phyloP scores from a whole-genome alignment of 2,888 invertebrate genomes.

The Ophraella communa region DNA sequence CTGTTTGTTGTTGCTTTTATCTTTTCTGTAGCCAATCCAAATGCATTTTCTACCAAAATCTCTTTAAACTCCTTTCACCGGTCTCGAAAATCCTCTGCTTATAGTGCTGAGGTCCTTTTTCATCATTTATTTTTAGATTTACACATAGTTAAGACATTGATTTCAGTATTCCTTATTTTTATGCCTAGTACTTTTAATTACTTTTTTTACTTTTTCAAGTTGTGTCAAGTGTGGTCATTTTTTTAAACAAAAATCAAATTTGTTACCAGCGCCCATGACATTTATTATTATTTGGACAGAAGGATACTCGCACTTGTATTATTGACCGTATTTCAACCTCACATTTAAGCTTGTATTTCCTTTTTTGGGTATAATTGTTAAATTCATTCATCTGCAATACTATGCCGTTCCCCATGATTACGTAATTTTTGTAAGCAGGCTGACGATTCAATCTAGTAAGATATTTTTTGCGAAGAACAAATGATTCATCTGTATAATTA shows the following conservation, averaged over 20 bases:
- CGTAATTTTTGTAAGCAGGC: slow-evolving; percentile 7
- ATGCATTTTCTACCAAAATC: too few species aligned
- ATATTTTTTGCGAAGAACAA: not conserved
- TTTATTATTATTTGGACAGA: not conserved
- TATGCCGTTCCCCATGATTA: slow-evolving; percentile 8
- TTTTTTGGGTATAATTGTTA: not conserved
- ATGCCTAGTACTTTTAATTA: too few species aligned
- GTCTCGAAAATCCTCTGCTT: too few species aligned
- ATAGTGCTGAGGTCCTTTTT: too few species aligned
- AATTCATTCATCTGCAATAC: slow-evolving; percentile 1
- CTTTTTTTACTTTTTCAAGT: too few species aligned
- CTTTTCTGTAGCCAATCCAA: too few species aligned
- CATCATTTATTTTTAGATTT: too few species aligned
- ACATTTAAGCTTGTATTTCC: not conserved
- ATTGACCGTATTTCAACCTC: not conserved
- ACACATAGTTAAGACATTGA: too few species aligned
- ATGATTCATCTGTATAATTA: slow-evolving; percentile 8
- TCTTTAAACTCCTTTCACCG: too few species aligned
- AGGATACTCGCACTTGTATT: not conserved
- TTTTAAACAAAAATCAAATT: not conserved
- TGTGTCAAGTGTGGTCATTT: too few species aligned
- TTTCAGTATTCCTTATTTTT: too few species aligned
- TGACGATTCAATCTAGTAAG: not conserved
- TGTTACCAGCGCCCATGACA: not conserved
- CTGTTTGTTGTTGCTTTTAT: too few species aligned